Conservation (phyloP, 2,888 invertebrate genomes). For the Hybos culiciformis region DNA sequence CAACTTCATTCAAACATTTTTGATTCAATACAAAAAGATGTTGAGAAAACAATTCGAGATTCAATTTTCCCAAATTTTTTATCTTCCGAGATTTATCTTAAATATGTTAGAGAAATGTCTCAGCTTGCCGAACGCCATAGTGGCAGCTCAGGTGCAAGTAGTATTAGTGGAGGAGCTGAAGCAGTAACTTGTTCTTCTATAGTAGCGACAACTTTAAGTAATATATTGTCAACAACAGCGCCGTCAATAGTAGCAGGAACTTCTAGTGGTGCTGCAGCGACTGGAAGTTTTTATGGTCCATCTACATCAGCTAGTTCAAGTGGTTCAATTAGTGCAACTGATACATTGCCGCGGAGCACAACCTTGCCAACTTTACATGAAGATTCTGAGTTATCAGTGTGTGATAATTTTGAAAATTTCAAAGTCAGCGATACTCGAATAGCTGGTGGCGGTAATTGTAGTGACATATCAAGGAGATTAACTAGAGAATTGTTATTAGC, state of each 20-base stretch:
- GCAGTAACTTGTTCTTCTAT: slow-evolving; percentile 3
- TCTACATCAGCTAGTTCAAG: slow-evolving; percentile 35
- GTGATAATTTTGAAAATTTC: slow-evolving; percentile 31
- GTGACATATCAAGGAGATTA: slow-evolving; percentile 44
- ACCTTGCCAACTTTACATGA: slow-evolving; percentile 75
- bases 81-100: slow-evolving; percentile 81
- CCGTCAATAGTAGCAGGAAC: slow-evolving; percentile 25
- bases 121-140: slow-evolving; percentile 35
- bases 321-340: slow-evolving; percentile 34
- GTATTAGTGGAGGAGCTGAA: not conserved
- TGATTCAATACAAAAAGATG: slow-evolving; percentile 68
- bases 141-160: slow-evolving; percentile 22
- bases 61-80: slow-evolving; percentile 87
- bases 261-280: slow-evolving; percentile 16
- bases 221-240: slow-evolving; percentile 12
- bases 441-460: not conserved
- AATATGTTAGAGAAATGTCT: slow-evolving; percentile 58
- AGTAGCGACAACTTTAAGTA: slow-evolving; percentile 20
- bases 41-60: slow-evolving; percentile 68
- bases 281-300: slow-evolving; percentile 26
- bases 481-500: slow-evolving; percentile 68
- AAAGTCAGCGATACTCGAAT: slow-evolving; percentile 15
- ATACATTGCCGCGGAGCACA: slow-evolving; percentile 39
- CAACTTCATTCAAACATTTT: slow-evolving; percentile 66
- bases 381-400: slow-evolving; percentile 55